phyloP scores from a whole-genome alignment of 1,140 invertebrate genomes.

The Bursaphelenchus mucronatus region DNA sequence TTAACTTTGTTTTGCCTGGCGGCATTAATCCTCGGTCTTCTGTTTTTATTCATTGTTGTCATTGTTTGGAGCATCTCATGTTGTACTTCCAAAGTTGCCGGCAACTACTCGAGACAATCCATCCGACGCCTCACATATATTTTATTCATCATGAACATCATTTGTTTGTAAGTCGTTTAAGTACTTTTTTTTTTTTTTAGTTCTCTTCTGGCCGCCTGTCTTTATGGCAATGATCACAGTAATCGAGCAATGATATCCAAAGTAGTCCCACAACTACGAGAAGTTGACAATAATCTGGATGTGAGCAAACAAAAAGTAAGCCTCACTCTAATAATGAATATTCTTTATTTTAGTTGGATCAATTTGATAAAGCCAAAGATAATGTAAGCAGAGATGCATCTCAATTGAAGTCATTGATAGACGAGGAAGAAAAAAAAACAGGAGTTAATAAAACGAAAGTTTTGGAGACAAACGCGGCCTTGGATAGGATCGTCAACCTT shows the following conservation, averaged over 20 bases:
- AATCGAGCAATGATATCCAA: conserved; percentile 17
- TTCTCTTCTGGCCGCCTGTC: conserved; percentile 16
- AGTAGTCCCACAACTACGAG: conserved; percentile 11
- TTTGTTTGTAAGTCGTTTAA: conserved; percentile 29
- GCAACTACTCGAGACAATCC: background rate
- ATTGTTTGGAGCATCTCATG: conserved; percentile 25
- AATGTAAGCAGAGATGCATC: conserved; percentile 11
- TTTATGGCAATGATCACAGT: conserved; percentile 23
- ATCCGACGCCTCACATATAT: conserved; percentile 11
- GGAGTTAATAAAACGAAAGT: conserved; percentile 16
- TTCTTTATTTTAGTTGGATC: conserved; percentile 15
- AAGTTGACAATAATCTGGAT: conserved; percentile 24
- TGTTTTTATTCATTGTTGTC: conserved; percentile 21
- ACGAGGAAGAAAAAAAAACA: conserved; percentile 1
- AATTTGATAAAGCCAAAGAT: conserved; percentile 14
- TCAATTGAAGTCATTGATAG: conserved; percentile 5
- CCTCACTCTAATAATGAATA: background rate
- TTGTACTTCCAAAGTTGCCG: conserved; percentile 10
- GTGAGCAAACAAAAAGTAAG: conserved; percentile 13
- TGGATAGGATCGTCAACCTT: conserved; percentile 7
- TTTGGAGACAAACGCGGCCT: conserved; percentile 12
- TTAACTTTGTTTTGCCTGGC: conserved; percentile 16
- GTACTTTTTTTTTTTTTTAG: conserved; percentile 3
- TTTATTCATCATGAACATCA: conserved; percentile 21
- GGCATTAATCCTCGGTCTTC: conserved; percentile 13